Base-by-base conservation (phyloP, 2,888 invertebrate species). In the Luperina testacea region DNA sequence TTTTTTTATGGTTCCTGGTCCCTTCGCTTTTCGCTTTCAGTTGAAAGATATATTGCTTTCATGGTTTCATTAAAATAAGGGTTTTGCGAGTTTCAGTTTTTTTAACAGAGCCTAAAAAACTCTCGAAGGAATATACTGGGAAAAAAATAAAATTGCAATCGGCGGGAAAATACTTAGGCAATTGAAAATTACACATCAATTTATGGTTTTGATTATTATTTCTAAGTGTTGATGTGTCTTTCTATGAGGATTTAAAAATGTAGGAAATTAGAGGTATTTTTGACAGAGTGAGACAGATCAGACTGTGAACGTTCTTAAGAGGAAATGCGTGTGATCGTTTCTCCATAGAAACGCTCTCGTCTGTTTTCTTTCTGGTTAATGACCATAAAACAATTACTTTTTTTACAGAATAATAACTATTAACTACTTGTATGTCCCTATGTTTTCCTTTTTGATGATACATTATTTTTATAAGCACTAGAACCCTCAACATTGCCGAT, bases 1-100 rank as follows among this genome's bases (percentile, higher is more conserved):
- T 38, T 51, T 51, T 72, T 83, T n/a, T 57, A n/a, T 20, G 27
- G 63, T 27, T 67, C 53, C 53, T 27, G 17, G 13, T 11, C 32
- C 13, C 11, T 38, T 27, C 24, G 24, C 6, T 24, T 11, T 64
- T 64, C 6, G 24, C 2, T 13, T 64, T 64, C 24, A 38, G n/a
- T 48, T 27, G 38, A n/a, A 4, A 45, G 27, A 13, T n/a, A 32
- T 17, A 57, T 53, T 15, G 7, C 42, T 75, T 70, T 61, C 17
- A 71, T 59, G 59, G 32, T 48, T 32, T 48, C 2, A 6, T 7
- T 15, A 13, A 3, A 67, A 24, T n/a, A 27, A 27, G 11, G 27
- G 11, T 5, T 57, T n/a, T 57, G 5, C 11, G 4, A 11, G n/a
- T n/a, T 24, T n/a, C 11, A 11, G 51, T 0, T 59, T 11, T 59